Evolutionary conservation across 1,140 invertebrate species (phyloP), one percentile per base, ranked within the genome.

Genomic region (Bradysia coprophila): DNA sequence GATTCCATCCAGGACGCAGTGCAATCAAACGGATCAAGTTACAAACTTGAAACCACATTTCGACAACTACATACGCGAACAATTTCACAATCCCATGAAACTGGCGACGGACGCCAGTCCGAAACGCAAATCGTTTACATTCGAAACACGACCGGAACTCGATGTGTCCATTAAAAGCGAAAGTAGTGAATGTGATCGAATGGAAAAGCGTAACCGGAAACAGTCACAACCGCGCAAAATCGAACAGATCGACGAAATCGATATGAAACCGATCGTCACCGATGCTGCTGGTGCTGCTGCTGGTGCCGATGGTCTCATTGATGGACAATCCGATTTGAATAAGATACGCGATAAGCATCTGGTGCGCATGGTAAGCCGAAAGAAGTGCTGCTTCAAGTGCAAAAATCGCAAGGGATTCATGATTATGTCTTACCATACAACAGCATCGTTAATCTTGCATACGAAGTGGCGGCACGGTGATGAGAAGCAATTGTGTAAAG

Each of bases 361-460:
- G n/a, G 57, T 55, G 48, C 49, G 51, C 1, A 47, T 59, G 46
- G 54, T 56, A 4, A 50, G 54, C 9, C 48, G 50, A 9, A 51
- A 50, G 11, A 38, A 56, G 15, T 51, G 49, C 21, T 59, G 57
- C 43, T 42, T 28, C 22, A 43, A 41, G 23, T 55, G 57, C 40
- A 28, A 18, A 2, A 41, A 44, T 24, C 33, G 33, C 9, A 51
- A 45, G 11, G 46, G 39, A 37, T 19, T 39, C 45, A 39, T 59
- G 3, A 51, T 52, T 33, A 60, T 60, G 32, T 61, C 61, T 0
- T 68, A 67, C 43, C 67, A 68, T 34, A 67, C 56, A 4, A 56
- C 54, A 11, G 56, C 56, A 13, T 66, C 66, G 0, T 43, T 69
- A 34, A 47, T 57, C 1, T 43, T 69, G 19, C 67, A 70, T 46